A percentile compares a stretch with the other conserved stretches of the same genome.
Conservation (phyloP, 53 echinoderm and acorn worm genomes). For the Holothuria leucospilota region DNA sequence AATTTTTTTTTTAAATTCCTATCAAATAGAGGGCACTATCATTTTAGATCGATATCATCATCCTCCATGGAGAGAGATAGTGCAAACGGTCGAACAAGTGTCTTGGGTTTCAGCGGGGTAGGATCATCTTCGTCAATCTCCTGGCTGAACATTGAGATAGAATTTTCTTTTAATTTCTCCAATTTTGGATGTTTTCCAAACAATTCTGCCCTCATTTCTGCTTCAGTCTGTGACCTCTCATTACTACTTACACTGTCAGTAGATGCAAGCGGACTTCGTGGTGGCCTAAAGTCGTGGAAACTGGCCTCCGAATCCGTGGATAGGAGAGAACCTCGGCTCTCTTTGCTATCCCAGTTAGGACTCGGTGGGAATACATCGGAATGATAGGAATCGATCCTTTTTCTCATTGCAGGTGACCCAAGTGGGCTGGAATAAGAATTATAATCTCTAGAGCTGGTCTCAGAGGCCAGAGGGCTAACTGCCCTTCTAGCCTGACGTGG, state of each 20-base stretch:
- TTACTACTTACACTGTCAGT: conserved; percentile 46
- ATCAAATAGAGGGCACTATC: neutral
- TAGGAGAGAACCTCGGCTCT: conserved; percentile 50
- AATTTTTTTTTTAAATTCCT: neutral
- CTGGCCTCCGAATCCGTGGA: conserved; percentile 54
- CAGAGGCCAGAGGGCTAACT: conserved; percentile 17
- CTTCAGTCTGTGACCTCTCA: conserved; percentile 77
- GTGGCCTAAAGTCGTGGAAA: conserved; percentile 55
- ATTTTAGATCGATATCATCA: conserved; percentile 95
- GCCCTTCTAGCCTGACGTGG: conserved; percentile 70
- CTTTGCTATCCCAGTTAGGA: conserved; percentile 48
- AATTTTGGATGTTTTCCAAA: conserved; percentile 81
- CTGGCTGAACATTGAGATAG: conserved; percentile 31
- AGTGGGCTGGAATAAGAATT: conserved; percentile 21
- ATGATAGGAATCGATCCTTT: conserved; percentile 72
- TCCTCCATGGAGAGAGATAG: conserved; percentile 93
- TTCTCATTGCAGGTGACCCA: conserved; percentile 5
- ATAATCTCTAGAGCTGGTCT: neutral
- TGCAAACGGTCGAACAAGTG: conserved; percentile 67
- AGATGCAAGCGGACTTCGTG: conserved; percentile 68
- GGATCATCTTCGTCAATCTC: conserved; percentile 15
- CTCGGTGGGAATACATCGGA: conserved; percentile 79
- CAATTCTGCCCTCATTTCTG: conserved; percentile 89
- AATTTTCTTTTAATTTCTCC: conserved; percentile 59
- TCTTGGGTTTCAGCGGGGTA: conserved; percentile 55